Conservation (phyloP, 2,113 vertebrate genomes). For the Salvator merianae region DNA sequence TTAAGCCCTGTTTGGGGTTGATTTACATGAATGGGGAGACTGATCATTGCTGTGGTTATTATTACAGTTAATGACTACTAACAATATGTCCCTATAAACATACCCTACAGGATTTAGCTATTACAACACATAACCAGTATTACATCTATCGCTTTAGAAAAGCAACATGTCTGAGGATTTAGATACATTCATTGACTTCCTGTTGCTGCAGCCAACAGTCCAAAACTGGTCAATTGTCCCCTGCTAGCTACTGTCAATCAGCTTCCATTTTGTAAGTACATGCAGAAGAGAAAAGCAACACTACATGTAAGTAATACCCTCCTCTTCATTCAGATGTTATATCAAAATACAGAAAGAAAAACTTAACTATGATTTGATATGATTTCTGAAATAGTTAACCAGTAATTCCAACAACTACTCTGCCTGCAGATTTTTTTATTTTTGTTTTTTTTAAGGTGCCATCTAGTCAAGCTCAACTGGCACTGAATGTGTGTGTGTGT, state of each 20-base stretch:
- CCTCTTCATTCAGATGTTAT: neutral
- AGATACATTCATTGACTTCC: neutral
- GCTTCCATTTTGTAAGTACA: neutral
- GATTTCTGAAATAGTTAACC: neutral
- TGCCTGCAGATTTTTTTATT: too few species aligned
- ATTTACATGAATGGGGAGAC: neutral
- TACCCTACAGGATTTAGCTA: neutral
- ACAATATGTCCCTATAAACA: neutral
- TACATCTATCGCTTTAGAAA: neutral
- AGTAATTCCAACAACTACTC: neutral
- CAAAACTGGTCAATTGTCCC: neutral
- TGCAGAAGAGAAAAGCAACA: neutral
- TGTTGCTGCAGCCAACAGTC: neutral
- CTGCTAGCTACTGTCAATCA: neutral
- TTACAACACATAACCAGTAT: neutral
- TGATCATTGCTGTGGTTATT: neutral
- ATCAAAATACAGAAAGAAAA: neutral
- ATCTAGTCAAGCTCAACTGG: too few species aligned
- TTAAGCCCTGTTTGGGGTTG: neutral
- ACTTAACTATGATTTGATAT: neutral
- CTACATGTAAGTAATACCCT: neutral
- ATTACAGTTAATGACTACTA: neutral
- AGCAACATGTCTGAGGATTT: neutral
- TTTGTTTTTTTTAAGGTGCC: too few species aligned
- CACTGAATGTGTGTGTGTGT: too few species aligned